Conservation (phyloP, 2,113 vertebrate genomes). For the Sapajus apella region DNA sequence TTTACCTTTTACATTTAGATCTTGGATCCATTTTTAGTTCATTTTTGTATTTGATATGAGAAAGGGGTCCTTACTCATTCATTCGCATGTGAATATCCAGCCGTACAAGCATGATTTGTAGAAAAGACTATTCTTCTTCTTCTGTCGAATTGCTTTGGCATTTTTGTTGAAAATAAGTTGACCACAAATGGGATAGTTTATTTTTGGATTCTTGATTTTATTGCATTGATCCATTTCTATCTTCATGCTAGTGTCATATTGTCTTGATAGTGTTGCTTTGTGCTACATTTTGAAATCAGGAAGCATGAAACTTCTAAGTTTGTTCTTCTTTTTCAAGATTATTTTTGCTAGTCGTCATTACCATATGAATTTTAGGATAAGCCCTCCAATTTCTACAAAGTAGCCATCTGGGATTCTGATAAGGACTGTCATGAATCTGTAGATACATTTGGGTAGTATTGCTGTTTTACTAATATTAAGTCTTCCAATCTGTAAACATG, state of each 20-base stretch:
- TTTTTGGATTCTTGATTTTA: not conserved
- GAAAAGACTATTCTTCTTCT: not conserved
- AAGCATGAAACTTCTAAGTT: not conserved
- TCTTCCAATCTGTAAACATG: not conserved
- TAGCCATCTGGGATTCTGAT: not conserved
- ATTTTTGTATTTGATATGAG: not conserved
- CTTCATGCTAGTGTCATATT: not conserved
- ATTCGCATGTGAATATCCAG: not conserved
- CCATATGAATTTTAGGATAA: slow-evolving; percentile 38
- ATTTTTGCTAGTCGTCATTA: not conserved
- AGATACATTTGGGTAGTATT: not conserved
- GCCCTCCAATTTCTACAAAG: slow-evolving; percentile 1
- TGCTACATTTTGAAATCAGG: not conserved
- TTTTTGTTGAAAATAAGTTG: not conserved
- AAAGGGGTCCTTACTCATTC: not conserved
- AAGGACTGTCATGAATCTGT: not conserved
- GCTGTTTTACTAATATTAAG: not conserved
- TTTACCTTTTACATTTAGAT: not conserved
- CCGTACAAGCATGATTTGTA: not conserved
- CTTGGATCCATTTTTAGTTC: not conserved
- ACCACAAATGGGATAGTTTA: not conserved
- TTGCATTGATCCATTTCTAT: not conserved
- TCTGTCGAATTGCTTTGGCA: not conserved
- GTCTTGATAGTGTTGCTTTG: not conserved
- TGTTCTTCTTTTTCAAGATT: not conserved